Evolutionary conservation across 2,113 vertebrate genomes (phyloP).

Genomic region (Thamnaconus septentrionalis): DNA sequence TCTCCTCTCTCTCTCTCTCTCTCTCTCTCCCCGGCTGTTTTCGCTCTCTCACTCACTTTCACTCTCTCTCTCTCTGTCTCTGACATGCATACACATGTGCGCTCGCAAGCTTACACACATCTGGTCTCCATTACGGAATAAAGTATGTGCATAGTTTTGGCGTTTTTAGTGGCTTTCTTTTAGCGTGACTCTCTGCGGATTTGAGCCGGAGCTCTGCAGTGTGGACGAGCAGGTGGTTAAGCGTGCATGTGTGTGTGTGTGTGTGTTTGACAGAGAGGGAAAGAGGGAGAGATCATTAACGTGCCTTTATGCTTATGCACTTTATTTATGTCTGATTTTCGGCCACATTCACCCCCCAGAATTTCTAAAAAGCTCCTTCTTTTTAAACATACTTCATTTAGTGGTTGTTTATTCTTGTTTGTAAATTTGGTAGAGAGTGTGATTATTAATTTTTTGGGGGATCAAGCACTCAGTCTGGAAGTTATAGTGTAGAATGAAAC

Average conservation of each 20-base stretch:
- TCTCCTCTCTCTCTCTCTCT: constrained; percentile 22
- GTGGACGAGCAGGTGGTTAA: constrained; percentile 59
- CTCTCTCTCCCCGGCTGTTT: constrained; percentile 6
- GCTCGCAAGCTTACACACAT: constrained; percentile 41
- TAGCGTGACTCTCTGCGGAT: constrained; percentile 41
- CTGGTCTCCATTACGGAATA: constrained; percentile 69
- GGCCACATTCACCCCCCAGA: constrained; percentile 21
- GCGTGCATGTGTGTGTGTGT: constrained; percentile 7
- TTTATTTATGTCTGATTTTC: constrained; percentile 20
- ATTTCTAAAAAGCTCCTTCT: no score
- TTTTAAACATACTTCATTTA: no score
- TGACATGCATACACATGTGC: constrained; percentile 8
- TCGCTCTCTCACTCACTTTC: constrained; percentile 10
- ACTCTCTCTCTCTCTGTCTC: constrained; percentile 6
- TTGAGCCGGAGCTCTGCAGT: constrained; percentile 38
- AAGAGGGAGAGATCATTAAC: not conserved
- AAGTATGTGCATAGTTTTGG: constrained; percentile 61
- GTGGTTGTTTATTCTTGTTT: not conserved
- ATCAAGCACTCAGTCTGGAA: not conserved
- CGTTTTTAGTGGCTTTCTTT: constrained; percentile 55
- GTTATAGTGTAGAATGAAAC: no score
- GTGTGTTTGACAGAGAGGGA: not conserved
- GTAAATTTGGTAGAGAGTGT: not conserved
- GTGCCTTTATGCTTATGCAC: constrained; percentile 10
- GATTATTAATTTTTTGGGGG: not conserved